These are phyloP conservation scores for Drosophila mauritiana DNA, from an alignment of 1,140 invertebrate species.

Conservation along the genomic window DNA sequence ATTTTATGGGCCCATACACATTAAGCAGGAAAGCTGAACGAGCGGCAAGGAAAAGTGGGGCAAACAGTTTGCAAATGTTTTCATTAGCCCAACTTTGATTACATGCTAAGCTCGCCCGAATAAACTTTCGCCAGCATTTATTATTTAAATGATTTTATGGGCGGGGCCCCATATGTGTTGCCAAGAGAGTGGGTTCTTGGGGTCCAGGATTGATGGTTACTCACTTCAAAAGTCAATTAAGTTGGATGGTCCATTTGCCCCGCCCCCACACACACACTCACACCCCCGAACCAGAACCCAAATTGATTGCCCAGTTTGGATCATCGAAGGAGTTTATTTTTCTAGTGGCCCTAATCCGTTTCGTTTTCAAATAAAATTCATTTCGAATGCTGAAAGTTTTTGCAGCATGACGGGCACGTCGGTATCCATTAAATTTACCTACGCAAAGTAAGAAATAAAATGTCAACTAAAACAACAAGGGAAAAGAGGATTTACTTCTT, in stretches of 20 bases:
- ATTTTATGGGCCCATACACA: constrained; percentile 61
- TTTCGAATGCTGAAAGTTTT: constrained; percentile 45
- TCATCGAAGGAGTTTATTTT: constrained; percentile 23
- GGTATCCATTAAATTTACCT: constrained; percentile 77
- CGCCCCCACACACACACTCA: constrained; percentile 2
- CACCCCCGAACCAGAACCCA: not conserved
- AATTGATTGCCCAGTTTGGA: constrained; percentile 36
- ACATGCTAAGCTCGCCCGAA: constrained; percentile 53
- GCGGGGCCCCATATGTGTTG: constrained; percentile 22
- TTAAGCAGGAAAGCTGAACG: not conserved
- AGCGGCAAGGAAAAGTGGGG: constrained; percentile 11
- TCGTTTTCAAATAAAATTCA: constrained; percentile 83
- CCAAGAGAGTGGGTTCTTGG: not conserved
- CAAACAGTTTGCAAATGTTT: constrained; percentile 79
- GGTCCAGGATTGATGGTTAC: constrained; percentile 42
- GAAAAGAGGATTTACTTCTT: constrained; percentile 38
- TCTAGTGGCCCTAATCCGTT: constrained; percentile 57
- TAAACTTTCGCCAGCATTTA: constrained; percentile 74
- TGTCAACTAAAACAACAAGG: constrained; percentile 60
- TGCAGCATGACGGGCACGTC: constrained; percentile 48
- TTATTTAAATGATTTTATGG: constrained; percentile 79
- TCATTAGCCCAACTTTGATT: constrained; percentile 69
- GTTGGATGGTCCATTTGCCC: constrained; percentile 51
- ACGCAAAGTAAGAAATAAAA: constrained; percentile 72
- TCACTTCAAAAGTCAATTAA: constrained; percentile 82